A percentile compares a stretch with the other conserved stretches of the same genome.
These are phyloP conservation scores for Propithecus perrieri DNA, from an alignment of 2,797 vertebrate genomes.

Conservation along the genomic window DNA sequence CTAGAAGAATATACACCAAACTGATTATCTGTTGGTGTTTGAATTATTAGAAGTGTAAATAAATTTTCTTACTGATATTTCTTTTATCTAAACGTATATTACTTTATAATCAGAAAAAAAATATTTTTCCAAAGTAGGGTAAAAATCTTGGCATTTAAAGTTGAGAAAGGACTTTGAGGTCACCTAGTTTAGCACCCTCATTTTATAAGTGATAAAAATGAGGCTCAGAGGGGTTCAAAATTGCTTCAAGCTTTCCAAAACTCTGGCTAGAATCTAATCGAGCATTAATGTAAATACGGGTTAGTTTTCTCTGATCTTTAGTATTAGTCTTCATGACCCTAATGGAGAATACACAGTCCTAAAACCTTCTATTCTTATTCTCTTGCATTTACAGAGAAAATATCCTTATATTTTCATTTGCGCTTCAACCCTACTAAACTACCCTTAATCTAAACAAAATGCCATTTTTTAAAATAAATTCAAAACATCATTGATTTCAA, in stretches of 20 bases:
- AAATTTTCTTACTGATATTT: neutral
- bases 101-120: constrained; percentile 1
- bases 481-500: neutral
- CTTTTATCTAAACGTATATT: neutral
- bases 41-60: neutral
- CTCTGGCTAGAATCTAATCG: neutral
- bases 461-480: neutral
- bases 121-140: neutral
- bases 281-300: neutral
- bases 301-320: neutral
- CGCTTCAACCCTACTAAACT: neutral
- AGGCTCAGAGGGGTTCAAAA: neutral
- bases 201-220: neutral
- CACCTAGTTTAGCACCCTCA: neutral
- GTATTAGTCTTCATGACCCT: neutral
- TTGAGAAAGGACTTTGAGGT: neutral
- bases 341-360: neutral
- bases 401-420: neutral
- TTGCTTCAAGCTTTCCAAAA: neutral
- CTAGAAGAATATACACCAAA: neutral
- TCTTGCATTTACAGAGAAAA: neutral
- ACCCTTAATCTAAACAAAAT: neutral
- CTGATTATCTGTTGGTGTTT: neutral
- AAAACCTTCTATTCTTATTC: neutral
- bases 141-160: neutral